phyloP scores from a whole-genome alignment of 2,888 invertebrate species.

The Ormia ochracea region DNA sequence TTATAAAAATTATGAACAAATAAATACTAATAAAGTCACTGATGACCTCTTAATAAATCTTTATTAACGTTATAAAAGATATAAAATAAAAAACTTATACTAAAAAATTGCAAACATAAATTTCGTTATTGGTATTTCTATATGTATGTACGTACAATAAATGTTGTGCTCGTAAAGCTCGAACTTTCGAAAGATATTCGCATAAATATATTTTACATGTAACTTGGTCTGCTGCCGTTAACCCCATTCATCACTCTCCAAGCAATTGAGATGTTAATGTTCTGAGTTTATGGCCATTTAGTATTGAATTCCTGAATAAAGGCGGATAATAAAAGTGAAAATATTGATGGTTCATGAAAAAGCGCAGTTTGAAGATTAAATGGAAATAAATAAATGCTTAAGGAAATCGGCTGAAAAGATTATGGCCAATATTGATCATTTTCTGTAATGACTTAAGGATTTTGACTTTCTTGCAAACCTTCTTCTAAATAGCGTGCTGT shows the following conservation, averaged over 20 bases:
- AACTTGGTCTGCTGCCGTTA: background rate
- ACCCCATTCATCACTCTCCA: background rate
- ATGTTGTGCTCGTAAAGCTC: background rate
- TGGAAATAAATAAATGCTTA: background rate
- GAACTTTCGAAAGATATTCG: background rate
- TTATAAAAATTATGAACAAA: constrained; percentile 15
- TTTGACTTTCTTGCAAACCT: background rate
- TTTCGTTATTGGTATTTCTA: constrained; percentile 47
- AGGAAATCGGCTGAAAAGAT: background rate
- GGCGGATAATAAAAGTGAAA: background rate
- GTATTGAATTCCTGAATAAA: background rate
- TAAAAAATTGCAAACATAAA: constrained; percentile 15
- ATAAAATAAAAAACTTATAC: background rate
- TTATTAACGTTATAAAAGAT: constrained; percentile 30
- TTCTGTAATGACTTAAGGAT: background rate
- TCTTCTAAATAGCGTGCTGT: background rate
- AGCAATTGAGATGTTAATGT: background rate
- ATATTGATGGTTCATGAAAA: background rate
- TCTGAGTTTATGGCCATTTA: background rate
- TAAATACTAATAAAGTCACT: constrained; percentile 15
- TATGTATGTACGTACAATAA: constrained; percentile 32
- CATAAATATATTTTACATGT: background rate
- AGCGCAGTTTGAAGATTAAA: background rate
- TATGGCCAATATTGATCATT: background rate
- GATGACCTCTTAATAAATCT: constrained; percentile 40